phyloP scores from a whole-genome alignment of 2,113 vertebrate genomes.

The Eretmochelys imbricata region DNA sequence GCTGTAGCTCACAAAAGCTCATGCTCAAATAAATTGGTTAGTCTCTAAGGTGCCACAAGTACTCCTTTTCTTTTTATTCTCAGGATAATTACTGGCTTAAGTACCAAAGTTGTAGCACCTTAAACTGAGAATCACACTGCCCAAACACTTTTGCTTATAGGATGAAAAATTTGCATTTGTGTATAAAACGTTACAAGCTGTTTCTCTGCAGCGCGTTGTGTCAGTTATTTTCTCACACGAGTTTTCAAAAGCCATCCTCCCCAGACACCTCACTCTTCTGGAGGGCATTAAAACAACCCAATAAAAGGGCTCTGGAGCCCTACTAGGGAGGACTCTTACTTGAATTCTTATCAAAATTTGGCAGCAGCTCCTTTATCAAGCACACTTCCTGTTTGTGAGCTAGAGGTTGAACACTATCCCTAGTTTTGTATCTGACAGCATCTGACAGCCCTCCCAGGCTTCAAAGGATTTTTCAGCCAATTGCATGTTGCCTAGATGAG shows the following conservation, averaged over 20 bases:
- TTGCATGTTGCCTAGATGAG: background rate
- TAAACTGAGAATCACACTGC: background rate
- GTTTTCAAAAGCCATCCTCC: constrained; percentile 42
- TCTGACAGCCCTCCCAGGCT: background rate
- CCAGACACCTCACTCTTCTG: constrained; percentile 20
- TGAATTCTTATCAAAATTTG: constrained; percentile 30
- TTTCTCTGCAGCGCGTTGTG: constrained; percentile 29
- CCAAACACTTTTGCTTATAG: constrained; percentile 33
- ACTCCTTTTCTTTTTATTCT: too few relatives aligned
- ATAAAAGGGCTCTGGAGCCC: constrained; percentile 35
- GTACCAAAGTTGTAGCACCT: constrained; percentile 14
- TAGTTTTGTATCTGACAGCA: constrained; percentile 5
- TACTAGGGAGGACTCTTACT: background rate
- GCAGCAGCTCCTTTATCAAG: constrained; percentile 30
- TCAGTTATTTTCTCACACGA: constrained; percentile 20
- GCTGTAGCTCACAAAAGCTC: too few relatives aligned
- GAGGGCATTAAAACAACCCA: constrained; percentile 6
- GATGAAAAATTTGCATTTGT: constrained; percentile 12
- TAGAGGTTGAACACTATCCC: constrained; percentile 16
- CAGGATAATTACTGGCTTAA: background rate
- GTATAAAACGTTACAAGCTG: constrained; percentile 24
- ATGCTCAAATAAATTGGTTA: too few relatives aligned
- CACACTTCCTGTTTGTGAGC: background rate
- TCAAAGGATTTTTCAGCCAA: background rate
- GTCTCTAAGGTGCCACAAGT: too few relatives aligned